Base-by-base conservation (phyloP, 2,888 invertebrate genomes). In the Polydrusus tereticollis region DNA sequence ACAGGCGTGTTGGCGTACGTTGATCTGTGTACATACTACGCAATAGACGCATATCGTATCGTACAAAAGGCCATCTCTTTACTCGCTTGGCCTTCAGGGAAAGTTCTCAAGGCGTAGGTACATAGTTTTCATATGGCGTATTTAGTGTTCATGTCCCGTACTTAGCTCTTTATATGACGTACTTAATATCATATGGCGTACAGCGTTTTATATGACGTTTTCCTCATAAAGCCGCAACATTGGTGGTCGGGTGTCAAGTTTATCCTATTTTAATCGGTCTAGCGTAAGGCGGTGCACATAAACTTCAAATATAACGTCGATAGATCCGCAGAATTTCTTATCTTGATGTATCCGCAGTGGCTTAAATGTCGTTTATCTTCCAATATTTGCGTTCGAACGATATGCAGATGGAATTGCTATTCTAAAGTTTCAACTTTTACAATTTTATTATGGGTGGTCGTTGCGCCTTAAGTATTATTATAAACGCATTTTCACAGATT, bases 1-100 rank as follows among this genome's bases (percentile, higher is more conserved):
- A 41, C 38, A 59, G 59, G 26, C 60, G 50, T 38, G 62, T 38
- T 64, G 64, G 23, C 52, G 14, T 16, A 41, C 41, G 55, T n/a
- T 50, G 50, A 16, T n/a, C n/a, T 33, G 33, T 47, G 63, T 64
- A 41, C 38, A 38, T 26, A 38, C 18, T 43, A 43, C 55, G 65
- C 57, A 23, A 38, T 33, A 14, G 29, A 20, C 59, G 59, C 41
- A 43, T 41, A 43, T 14, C 14, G 43, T 14, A 26, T 52, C 33
- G 64, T 23, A 52, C 47, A 36, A 21, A 16, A 36, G 52, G 36
- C 62, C 50, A 47, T 63, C 21, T 23, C 23, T 59, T 23, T n/a
- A 60, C 4, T 59, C 21, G 59, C 43, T 43, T 60, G 43, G 59
- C 26, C 59, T 38, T 23, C n/a, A n/a, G n/a, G n/a, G n/a, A n/a